Conservation (phyloP, 1,140 invertebrate species). For the Drosophila parvula region DNA sequence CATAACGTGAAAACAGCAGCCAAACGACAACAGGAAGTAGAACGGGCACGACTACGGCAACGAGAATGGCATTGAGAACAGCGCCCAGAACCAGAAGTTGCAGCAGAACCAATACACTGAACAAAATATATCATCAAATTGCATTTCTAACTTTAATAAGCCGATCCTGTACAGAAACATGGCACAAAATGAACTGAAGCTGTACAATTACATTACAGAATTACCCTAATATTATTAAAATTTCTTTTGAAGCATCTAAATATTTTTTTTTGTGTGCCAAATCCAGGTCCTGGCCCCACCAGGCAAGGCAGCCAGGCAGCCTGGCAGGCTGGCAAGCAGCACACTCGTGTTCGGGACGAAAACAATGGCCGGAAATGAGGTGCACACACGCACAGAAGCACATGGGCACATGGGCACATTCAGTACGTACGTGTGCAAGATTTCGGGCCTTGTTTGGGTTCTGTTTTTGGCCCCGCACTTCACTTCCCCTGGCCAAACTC, state of each 20-base stretch:
- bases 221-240: no score
- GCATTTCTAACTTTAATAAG: neutral
- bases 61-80: constrained; percentile 55
- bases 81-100: constrained; percentile 31
- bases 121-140: neutral
- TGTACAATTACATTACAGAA: no score
- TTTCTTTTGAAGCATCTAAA: no score
- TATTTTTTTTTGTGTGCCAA: constrained; percentile 16
- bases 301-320: constrained; percentile 3
- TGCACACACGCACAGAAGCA: constrained; percentile 60
- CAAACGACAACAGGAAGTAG: constrained; percentile 53
- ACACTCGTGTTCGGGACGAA: constrained; percentile 47
- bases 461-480: constrained; percentile 14
- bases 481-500: neutral
- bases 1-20: constrained; percentile 68
- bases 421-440: constrained; percentile 26
- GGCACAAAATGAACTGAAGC: neutral
- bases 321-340: constrained; percentile 20
- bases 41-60: constrained; percentile 42
- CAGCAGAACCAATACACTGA: constrained; percentile 25
- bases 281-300: constrained; percentile 16
- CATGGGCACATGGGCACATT: constrained; percentile 23
- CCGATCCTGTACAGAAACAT: no score
- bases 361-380: constrained; percentile 80
- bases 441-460: constrained; percentile 50